These are phyloP conservation scores for Torymus tubicola DNA, from an alignment of 2,888 invertebrate species.

Conservation along the genomic window DNA sequence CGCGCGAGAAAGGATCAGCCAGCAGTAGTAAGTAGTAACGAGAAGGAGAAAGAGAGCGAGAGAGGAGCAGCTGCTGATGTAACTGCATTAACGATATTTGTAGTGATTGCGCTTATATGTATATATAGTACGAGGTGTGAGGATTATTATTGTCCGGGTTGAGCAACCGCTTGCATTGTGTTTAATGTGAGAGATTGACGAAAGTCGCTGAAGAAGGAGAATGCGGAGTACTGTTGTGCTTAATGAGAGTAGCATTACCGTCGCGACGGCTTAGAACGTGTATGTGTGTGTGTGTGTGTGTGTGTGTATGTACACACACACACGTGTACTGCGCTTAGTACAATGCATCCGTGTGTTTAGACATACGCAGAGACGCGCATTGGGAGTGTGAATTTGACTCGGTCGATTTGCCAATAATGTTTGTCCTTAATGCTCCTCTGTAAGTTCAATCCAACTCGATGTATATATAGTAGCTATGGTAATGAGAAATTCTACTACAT, in stretches of 20 bases:
- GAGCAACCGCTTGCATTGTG: not conserved
- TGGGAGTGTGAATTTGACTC: not conserved
- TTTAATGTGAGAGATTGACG: conserved; percentile 22
- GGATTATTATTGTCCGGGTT: conserved; percentile 29
- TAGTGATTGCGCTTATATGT: conserved; percentile 40
- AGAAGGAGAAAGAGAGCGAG: not conserved
- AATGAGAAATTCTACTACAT: no score
- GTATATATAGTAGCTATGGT: no score
- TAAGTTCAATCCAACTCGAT: no score
- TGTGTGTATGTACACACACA: no score
- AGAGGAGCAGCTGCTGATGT: conserved; percentile 5
- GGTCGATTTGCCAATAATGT: not conserved
- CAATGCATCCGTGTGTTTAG: not conserved
- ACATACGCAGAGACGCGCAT: not conserved
- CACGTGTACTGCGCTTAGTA: no score
- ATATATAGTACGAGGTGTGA: not conserved
- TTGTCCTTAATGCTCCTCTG: not conserved
- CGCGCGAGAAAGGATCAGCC: conserved; percentile 5
- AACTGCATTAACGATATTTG: conserved; percentile 46
- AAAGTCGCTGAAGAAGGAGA: conserved; percentile 10
- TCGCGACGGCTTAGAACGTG: no score
- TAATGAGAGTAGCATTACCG: conserved; percentile 27
- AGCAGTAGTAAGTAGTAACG: conserved; percentile 7
- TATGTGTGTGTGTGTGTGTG: no score
- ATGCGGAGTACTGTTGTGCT: not conserved